A percentile compares a stretch with the other conserved stretches of the same genome.
Conservation (phyloP, 2,797 vertebrate genomes). For the Acipenser transmontanus region DNA sequence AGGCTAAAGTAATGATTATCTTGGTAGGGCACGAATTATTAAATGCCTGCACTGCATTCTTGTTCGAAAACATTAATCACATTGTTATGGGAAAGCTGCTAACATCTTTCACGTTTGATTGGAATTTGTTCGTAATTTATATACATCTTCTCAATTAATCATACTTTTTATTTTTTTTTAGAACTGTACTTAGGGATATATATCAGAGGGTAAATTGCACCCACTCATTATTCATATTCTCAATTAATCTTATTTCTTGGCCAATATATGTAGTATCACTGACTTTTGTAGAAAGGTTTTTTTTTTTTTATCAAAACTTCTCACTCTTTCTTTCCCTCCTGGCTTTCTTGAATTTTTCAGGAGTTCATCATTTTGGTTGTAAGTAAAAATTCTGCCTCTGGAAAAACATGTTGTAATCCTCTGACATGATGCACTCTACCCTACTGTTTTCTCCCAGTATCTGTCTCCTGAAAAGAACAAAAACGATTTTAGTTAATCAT, state of each 20-base stretch:
- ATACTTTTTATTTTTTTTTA: too few species aligned
- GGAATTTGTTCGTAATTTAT: too few species aligned
- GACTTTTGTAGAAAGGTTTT: not conserved
- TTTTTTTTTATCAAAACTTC: slow-evolving; percentile 16
- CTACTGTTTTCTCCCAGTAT: slow-evolving; percentile 28
- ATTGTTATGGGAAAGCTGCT: too few species aligned
- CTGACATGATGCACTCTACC: slow-evolving; percentile 46
- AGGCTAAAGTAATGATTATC: slow-evolving; percentile 1
- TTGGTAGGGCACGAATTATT: not conserved
- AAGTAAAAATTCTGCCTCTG: slow-evolving; percentile 77
- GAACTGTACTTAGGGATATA: too few species aligned
- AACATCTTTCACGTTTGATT: too few species aligned
- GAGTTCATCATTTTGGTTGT: slow-evolving; percentile 93
- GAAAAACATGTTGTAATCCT: slow-evolving; percentile 45
- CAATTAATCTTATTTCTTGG: too few species aligned
- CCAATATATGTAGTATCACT: too few species aligned
- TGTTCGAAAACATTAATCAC: not conserved
- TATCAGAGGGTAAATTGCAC: too few species aligned
- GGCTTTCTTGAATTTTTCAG: slow-evolving; percentile 85
- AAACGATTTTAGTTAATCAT: not conserved
- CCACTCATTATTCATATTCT: too few species aligned
- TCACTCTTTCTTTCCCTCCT: slow-evolving; percentile 75
- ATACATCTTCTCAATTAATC: too few species aligned
- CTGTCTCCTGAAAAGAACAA: slow-evolving; percentile 17
- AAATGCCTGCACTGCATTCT: not conserved